Base-by-base conservation (phyloP, 2,797 vertebrate genomes). In the Chromobotia macracanthus region DNA sequence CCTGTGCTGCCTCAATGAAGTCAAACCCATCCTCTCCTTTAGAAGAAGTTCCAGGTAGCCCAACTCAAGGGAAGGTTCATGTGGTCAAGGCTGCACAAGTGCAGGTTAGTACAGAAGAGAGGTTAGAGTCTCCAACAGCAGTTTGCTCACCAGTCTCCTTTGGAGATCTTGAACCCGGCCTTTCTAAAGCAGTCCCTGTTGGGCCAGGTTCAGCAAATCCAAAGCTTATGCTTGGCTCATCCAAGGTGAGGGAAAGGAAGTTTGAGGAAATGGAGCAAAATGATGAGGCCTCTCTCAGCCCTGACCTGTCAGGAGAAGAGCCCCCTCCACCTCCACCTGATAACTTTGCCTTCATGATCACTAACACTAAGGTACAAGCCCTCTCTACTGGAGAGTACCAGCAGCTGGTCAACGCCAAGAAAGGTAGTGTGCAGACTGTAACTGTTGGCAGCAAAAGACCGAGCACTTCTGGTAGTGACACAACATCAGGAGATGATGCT, bases 331-430 rank as follows among this genome's bases (percentile, higher is more conserved):
- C 94, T 3, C 91, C 94, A 3, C 82, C 89, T 0, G 97, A 99
- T 86, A 99, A 98, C 89, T 97, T 99, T 0, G 98, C 97, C 65
- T 99, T 99, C 85, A 98, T 98, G 96, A 97, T 99, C 28, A 99
- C 97, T 18, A 96, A 93, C 88, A 97, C 94, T 0, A 96, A 95
- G 0, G 96, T 99, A 15, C 95, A 98, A 90, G 92, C 95, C 1
- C 92, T 99, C 65, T 97, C 97, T 0, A 96, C 94, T 0, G 96
- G 97, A 5, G 98, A 99, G 85, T 97, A 98, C 87, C 95, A 92
- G 0, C 95, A 98, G 18, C 94, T 99, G 77, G 97, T 99, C 71
- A 97, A 92, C 72, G 89, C 88, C 74, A 94, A 97, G 75, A 96
- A 94, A 11, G 95, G 95, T 5, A 89, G 84, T 11, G 92, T 99